Base-by-base conservation (phyloP, 2,888 invertebrate genomes). In the Ferrisia virgata region DNA sequence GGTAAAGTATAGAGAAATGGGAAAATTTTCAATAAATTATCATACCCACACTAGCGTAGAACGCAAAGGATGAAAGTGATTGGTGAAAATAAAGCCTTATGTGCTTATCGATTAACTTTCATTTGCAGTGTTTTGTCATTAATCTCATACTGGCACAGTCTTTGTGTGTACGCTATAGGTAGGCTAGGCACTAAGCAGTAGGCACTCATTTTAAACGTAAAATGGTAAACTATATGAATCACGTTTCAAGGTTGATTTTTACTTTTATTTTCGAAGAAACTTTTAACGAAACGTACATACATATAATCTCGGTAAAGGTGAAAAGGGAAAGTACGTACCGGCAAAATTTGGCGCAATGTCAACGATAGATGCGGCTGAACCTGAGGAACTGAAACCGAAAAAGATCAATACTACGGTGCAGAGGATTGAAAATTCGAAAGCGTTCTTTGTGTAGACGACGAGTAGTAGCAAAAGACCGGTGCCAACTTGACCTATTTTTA, bases 41-140 rank as follows among this genome's bases (percentile, higher is more conserved):
- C 64, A 28, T 15, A 53, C 3, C n/a, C 64, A 3, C 28, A 5
- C 15, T n/a, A 11, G 31, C 28, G 6, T n/a, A 2, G n/a, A 64
- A 1, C 28, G 64, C 22, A 8, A 9, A 53, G 53, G 18, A 53
- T 53, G 22, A 53, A 64, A 64, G 64, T 64, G 64, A 64, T 64
- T 28, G 64, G 28, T 13, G 64, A 64, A 64, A 64, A 64, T 64
- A 64, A 64, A 64, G 64, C 64, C 64, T 64, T 64, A 64, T 64
- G 28, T 64, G 64, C 64, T 64, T 36, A 76, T 76, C 72, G 72
- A 76, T 76, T 76, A 76, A 76, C 72, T 76, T 76, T 76, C 72
- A 76, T 76, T 76, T 22, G 72, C 72, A 76, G 72, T 6, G 22
- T 36, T 76, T 33, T 28, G 72, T 76, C 72, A 76, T 76, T 76